Conservation (phyloP, 2,888 invertebrate species). For the Lepidocyrtoides sp. region DNA sequence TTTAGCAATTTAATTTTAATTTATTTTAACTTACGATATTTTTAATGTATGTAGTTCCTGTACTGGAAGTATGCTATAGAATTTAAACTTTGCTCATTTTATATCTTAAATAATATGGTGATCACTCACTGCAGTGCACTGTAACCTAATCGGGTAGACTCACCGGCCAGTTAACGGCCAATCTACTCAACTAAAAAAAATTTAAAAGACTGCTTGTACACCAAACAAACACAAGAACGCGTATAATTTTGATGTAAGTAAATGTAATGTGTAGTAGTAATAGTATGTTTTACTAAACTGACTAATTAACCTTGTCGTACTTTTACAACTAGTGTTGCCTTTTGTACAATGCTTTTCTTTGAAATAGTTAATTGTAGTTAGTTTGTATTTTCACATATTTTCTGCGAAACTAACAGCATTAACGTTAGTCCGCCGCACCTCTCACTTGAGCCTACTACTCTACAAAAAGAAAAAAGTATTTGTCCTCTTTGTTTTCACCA, state of each 20-base stretch:
- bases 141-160: not conserved
- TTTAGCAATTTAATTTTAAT: constrained; percentile 5
- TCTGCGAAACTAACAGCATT: too few species aligned
- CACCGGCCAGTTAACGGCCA: not conserved
- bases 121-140: not conserved
- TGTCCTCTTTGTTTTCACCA: too few species aligned
- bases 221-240: not conserved
- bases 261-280: too few species aligned
- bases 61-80: not conserved
- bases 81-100: not conserved
- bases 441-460: too few species aligned
- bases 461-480: too few species aligned
- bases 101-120: not conserved
- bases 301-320: too few species aligned
- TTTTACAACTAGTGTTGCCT: too few species aligned
- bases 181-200: constrained; percentile 7
- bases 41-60: not conserved
- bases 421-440: too few species aligned
- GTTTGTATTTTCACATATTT: too few species aligned
- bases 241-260: not conserved
- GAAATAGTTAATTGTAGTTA: too few species aligned
- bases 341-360: too few species aligned
- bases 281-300: too few species aligned
- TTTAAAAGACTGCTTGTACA: constrained; percentile 36
- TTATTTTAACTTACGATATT: not conserved